Conservation (phyloP, 2,888 invertebrate genomes). For the Andrena bicolor region DNA sequence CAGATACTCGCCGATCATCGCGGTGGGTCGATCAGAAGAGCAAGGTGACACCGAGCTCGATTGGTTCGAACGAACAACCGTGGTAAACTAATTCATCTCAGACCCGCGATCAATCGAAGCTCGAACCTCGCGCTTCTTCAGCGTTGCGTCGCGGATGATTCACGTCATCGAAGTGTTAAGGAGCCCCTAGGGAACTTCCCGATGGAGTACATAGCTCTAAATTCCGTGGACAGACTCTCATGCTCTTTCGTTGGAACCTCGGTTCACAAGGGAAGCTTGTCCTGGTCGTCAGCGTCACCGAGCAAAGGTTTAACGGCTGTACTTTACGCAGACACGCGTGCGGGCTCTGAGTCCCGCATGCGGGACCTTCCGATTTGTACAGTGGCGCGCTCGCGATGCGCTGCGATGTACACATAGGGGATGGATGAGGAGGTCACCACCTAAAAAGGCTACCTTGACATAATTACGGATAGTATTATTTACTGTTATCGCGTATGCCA, state of each 20-base stretch:
- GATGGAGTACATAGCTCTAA: constrained; percentile 1
- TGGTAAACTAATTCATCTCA: no score
- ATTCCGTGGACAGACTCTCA: no score
- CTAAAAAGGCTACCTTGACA: constrained; percentile 37
- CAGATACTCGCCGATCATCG: no score
- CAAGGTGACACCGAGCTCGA: no score
- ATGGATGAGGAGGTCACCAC: constrained; percentile 27
- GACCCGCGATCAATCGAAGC: not conserved
- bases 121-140: not conserved
- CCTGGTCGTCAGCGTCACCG: not conserved
- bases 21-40: no score
- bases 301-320: constrained; percentile 50
- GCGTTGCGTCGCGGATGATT: constrained; percentile 1
- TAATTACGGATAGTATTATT: constrained; percentile 57
- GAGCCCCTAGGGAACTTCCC: constrained; percentile 15
- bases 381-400: constrained; percentile 58
- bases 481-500: constrained; percentile 39
- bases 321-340: constrained; percentile 37
- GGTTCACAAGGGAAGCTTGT: constrained; percentile 1
- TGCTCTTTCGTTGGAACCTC: constrained; percentile 9
- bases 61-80: no score
- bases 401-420: constrained; percentile 11
- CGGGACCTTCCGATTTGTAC: constrained; percentile 58
- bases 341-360: constrained; percentile 33
- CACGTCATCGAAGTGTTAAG: not conserved